Conservation (phyloP, 1,140 invertebrate genomes). For the Saxidomus purpurata region DNA sequence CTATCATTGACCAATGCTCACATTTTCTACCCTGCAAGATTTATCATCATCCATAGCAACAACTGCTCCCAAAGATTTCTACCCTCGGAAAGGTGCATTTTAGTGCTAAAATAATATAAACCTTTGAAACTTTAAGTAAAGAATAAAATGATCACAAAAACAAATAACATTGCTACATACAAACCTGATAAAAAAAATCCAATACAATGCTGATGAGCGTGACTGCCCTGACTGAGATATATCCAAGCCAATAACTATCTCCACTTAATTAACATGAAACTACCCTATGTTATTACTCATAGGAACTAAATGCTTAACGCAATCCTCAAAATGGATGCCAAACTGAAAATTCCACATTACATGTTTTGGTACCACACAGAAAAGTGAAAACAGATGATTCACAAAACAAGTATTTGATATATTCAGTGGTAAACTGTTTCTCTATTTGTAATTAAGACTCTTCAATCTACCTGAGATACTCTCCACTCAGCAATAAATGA, state of each 20-base stretch:
- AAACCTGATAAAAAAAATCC: not conserved
- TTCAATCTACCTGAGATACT: not conserved
- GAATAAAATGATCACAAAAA: no score
- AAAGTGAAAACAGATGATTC: conserved; percentile 2
- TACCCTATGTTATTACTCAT: not conserved
- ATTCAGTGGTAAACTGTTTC: not conserved
- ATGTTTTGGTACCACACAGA: not conserved
- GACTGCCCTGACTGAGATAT: not conserved
- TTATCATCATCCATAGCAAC: no score
- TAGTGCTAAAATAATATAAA: no score
- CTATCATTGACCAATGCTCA: no score
- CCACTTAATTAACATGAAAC: not conserved
- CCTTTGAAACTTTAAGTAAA: no score
- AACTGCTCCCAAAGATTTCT: no score
- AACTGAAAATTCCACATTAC: not conserved
- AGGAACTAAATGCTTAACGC: not conserved
- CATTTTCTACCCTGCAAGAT: no score
- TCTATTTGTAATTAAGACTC: not conserved
- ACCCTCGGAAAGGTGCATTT: no score
- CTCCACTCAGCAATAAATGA: no score
- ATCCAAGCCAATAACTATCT: not conserved
- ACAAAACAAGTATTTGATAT: conserved; percentile 8
- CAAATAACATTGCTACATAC: no score
- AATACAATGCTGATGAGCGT: not conserved
- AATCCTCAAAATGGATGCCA: not conserved